Evolutionary conservation across 2,888 invertebrate genomes (phyloP).

Genomic region (Nomada goodeniana): DNA sequence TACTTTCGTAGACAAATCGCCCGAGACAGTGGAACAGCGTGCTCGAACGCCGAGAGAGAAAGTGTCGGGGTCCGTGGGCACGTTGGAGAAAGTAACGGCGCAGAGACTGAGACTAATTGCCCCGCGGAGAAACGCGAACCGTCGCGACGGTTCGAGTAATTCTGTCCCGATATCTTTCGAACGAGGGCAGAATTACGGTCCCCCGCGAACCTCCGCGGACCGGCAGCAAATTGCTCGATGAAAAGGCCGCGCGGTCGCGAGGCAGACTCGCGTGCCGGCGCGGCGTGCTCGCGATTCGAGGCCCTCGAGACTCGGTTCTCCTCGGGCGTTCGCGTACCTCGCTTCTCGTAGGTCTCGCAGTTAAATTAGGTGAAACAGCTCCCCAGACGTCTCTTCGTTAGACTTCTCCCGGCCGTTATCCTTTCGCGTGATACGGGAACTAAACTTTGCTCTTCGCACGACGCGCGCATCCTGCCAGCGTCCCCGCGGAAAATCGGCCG

Average conservation of each 20-base stretch:
- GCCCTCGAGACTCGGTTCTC: constrained; percentile 32
- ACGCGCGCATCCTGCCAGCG: not conserved
- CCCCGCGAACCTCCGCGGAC: not conserved
- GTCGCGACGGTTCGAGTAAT: too few relatives aligned
- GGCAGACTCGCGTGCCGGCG: constrained; percentile 30
- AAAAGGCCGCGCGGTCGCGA: constrained; percentile 14
- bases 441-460: constrained; percentile 50
- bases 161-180: too few relatives aligned
- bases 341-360: constrained; percentile 72
- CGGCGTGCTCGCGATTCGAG: constrained; percentile 16
- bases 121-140: too few relatives aligned
- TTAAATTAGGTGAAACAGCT: constrained; percentile 81
- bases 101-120: too few relatives aligned
- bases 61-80: not conserved
- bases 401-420: constrained; percentile 75
- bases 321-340: constrained; percentile 38
- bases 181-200: too few relatives aligned
- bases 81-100: too few relatives aligned
- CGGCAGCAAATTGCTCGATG: constrained; percentile 4
- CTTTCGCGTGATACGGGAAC: constrained; percentile 69
- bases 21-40: not conserved
- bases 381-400: constrained; percentile 82
- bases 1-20: constrained; percentile 17
- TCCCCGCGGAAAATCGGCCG: not conserved
- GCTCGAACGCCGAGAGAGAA: not conserved